Conservation (phyloP, 2,113 vertebrate species). For the Dascyllus trimaculatus region DNA sequence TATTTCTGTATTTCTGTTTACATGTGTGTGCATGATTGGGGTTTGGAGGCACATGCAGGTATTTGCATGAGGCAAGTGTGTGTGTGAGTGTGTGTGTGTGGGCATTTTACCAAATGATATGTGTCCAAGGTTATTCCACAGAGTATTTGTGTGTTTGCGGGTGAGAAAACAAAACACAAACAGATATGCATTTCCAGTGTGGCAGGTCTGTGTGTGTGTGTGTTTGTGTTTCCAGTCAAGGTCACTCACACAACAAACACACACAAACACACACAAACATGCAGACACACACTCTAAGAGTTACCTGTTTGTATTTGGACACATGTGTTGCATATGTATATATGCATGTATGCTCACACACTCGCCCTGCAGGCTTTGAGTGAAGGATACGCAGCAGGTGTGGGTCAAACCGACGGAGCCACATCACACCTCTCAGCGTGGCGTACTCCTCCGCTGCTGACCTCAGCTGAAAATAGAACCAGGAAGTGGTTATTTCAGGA, state of each 20-base stretch:
- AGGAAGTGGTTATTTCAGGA: conserved; percentile 80
- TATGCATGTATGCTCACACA: conserved; percentile 43
- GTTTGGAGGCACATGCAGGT: conserved; percentile 25
- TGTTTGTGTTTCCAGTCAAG: conserved; percentile 56
- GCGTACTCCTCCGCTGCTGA: conserved; percentile 78
- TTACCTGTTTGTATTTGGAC: conserved; percentile 54
- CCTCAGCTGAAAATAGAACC: conserved; percentile 82
- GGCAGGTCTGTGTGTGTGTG: conserved; percentile 25
- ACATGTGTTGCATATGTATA: conserved; percentile 58
- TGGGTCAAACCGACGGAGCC: conserved; percentile 77
- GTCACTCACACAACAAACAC: conserved; percentile 37
- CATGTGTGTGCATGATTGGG: conserved; percentile 35
- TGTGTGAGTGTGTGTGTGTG: conserved; percentile 17
- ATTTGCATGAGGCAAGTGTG: conserved; percentile 29
- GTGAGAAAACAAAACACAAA: conserved; percentile 55
- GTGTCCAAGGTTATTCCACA: conserved; percentile 30
- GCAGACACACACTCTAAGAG: conserved; percentile 18
- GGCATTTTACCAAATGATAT: conserved; percentile 9
- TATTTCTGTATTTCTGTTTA: conserved; percentile 55
- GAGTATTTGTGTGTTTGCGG: conserved; percentile 38
- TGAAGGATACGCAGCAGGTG: conserved; percentile 80
- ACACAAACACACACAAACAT: conserved; percentile 6
- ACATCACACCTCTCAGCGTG: conserved; percentile 74
- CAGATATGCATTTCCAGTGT: conserved; percentile 48
- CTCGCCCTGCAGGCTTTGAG: conserved; percentile 57